Conservation (phyloP, 2,113 vertebrate genomes). For the Coryphaenoides rupestris region DNA sequence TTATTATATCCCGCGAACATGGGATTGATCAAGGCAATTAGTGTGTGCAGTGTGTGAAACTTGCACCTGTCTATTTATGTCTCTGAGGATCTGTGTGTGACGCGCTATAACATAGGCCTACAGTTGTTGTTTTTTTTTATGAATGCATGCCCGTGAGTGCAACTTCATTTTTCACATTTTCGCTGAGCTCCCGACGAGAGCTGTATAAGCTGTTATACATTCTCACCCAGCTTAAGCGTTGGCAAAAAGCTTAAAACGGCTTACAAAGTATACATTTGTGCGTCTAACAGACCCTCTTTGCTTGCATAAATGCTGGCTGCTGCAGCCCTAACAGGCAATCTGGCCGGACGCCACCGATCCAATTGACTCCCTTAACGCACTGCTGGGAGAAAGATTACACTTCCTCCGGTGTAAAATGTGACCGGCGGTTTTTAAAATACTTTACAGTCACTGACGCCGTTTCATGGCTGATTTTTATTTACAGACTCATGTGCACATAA, state of each 20-base stretch:
- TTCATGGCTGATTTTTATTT: too few relatives aligned
- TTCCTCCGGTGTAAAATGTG: conserved; percentile 45
- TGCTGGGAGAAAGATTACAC: conserved; percentile 54
- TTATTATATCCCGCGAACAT: conserved; percentile 7
- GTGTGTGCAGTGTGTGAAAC: conserved; percentile 4
- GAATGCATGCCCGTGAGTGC: not conserved
- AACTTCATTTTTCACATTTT: not conserved
- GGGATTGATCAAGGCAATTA: conserved; percentile 10
- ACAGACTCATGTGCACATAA: not conserved
- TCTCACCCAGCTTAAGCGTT: not conserved
- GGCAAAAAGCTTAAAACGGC: conserved; percentile 28
- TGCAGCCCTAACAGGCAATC: conserved; percentile 42
- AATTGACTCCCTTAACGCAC: conserved; percentile 59
- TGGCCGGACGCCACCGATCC: conserved; percentile 58
- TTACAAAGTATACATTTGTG: conserved; percentile 22
- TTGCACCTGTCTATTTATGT: not conserved
- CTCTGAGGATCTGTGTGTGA: not conserved
- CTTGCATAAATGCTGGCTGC: conserved; percentile 59
- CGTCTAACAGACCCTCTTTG: conserved; percentile 46
- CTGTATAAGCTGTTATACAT: not conserved
- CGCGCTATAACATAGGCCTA: not conserved
- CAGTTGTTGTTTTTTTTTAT: not conserved
- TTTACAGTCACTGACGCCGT: too few relatives aligned
- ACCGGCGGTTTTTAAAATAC: too few relatives aligned
- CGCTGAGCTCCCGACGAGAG: not conserved